Evolutionary conservation across 2,888 invertebrate genomes (phyloP).

Genomic region (Parnassius mnemosyne): DNA sequence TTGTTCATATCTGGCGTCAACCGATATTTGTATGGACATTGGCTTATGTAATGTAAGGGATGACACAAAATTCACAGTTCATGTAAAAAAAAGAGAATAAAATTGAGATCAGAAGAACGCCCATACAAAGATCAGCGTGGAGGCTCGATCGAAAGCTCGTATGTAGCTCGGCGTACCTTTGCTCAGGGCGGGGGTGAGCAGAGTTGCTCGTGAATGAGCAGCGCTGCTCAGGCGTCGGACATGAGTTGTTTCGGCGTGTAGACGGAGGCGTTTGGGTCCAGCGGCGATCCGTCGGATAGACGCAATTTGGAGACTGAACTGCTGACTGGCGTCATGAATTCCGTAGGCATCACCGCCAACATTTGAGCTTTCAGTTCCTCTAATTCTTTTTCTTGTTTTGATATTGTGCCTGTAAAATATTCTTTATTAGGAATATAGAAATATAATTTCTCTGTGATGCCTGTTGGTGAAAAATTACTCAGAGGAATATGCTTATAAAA

Average conservation of each 20-base stretch:
- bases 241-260: constrained; percentile 90
- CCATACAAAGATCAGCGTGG: constrained; percentile 63
- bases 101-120: constrained; percentile 68
- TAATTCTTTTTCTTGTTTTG: constrained; percentile 94
- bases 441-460: no score
- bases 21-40: constrained; percentile 68
- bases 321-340: constrained; percentile 54
- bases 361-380: constrained; percentile 96
- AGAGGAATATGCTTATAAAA: no score
- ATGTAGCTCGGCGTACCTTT: constrained; percentile 15
- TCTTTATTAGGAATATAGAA: neutral
- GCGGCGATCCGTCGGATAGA: constrained; percentile 58
- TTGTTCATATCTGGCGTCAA: constrained; percentile 28
- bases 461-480: no score
- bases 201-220: neutral
- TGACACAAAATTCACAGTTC: neutral
- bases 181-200: constrained; percentile 7
- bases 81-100: constrained; percentile 9
- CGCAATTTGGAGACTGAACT: constrained; percentile 53
- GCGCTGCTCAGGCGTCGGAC: constrained; percentile 56
- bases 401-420: constrained; percentile 84
- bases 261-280: constrained; percentile 95
- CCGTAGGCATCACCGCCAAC: constrained; percentile 93
- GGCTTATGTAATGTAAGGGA: neutral
- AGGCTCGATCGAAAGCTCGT: constrained; percentile 22